phyloP scores from a whole-genome alignment of 1,140 invertebrate species.

The Euura lappo region DNA sequence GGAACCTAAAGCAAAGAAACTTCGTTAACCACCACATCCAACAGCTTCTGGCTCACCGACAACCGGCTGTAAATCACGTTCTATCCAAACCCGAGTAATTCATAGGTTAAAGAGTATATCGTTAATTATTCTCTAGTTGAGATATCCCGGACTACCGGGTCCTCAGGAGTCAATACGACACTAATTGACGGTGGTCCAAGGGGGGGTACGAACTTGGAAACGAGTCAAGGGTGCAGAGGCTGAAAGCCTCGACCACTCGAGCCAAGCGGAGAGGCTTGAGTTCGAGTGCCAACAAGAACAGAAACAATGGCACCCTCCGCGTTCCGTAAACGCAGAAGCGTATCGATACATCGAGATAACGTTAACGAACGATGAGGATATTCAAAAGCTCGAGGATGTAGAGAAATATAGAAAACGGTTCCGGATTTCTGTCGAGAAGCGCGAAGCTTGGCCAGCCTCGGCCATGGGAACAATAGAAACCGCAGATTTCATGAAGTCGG shows the following conservation, averaged over 20 bases:
- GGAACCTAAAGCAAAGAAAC: too few relatives aligned
- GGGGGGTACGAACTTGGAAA: not conserved
- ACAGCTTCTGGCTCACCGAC: too few relatives aligned
- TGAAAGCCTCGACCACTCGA: slow-evolving; percentile 1
- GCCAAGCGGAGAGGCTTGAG: not conserved
- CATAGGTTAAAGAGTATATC: not conserved
- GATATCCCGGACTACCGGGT: not conserved
- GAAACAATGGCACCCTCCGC: not conserved
- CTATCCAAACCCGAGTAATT: not conserved
- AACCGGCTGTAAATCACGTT: not conserved
- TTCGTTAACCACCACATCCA: too few relatives aligned
- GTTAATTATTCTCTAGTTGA: slow-evolving; percentile 4
- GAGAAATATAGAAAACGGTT: not conserved
- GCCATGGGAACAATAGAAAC: not conserved
- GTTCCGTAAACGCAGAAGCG: not conserved
- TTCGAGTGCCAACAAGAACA: not conserved
- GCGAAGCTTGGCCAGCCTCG: not conserved
- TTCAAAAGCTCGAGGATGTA: not conserved
- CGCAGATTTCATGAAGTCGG: slow-evolving; percentile 3
- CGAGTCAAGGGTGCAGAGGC: not conserved
- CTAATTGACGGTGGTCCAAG: not conserved
- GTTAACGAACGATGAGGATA: not conserved
- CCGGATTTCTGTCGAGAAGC: not conserved
- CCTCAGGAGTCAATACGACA: not conserved
- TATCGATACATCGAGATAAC: not conserved